Evolutionary conservation across 1,140 invertebrate genomes (phyloP).

Genomic region (Oedothorax gibbosus): DNA sequence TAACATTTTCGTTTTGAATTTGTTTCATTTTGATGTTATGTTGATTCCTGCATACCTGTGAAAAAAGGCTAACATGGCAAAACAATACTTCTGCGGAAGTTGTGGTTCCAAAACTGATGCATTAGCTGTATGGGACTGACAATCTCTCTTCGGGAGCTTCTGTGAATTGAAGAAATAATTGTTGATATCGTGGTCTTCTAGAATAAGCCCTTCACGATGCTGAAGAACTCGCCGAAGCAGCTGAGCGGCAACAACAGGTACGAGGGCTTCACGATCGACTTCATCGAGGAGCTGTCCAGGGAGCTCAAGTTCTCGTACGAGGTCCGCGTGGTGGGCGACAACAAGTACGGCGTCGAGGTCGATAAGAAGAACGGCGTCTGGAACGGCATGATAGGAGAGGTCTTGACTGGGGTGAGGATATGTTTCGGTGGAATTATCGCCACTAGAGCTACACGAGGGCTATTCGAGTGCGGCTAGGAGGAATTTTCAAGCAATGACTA

Average conservation of each 20-base stretch:
- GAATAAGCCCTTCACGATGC: conserved; percentile 64
- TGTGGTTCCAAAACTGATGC: too few species aligned
- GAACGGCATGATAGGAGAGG: conserved; percentile 86
- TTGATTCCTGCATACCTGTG: too few species aligned
- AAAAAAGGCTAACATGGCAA: too few species aligned
- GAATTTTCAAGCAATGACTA: too few species aligned
- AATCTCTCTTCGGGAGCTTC: too few species aligned
- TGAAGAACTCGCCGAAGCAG: conserved; percentile 66
- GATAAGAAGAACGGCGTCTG: conserved; percentile 65
- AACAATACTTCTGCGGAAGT: too few species aligned
- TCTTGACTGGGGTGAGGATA: conserved; percentile 78
- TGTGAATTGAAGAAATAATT: too few species aligned
- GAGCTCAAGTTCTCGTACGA: conserved; percentile 81
- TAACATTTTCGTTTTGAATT: too few species aligned
- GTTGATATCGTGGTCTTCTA: conserved; percentile 66
- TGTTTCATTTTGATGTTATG: too few species aligned
- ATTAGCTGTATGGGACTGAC: too few species aligned
- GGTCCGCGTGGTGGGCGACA: conserved; percentile 72
- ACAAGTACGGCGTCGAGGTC: conserved; percentile 68
- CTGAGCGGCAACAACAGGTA: conserved; percentile 84
- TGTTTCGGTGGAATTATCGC: not conserved
- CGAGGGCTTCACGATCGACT: conserved; percentile 80
- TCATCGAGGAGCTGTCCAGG: conserved; percentile 75
- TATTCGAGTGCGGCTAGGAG: too few species aligned
- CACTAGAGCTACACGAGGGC: too few species aligned